Percentiles rank a stretch among this genome's conserved stretches.
phyloP scores from a whole-genome alignment of 2,888 invertebrate species.

The Herminia tarsipennalis region DNA sequence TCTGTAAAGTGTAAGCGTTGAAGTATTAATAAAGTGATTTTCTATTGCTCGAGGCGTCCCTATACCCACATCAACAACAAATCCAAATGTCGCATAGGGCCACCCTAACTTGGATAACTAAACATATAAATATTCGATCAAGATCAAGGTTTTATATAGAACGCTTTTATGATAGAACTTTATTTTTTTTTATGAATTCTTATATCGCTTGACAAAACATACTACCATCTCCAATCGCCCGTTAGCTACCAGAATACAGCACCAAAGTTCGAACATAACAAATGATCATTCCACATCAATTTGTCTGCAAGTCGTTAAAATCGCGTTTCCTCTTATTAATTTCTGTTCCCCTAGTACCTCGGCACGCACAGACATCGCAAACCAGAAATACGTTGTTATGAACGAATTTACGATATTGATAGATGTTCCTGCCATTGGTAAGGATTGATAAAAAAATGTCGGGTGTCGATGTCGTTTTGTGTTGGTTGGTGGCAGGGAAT shows the following conservation, averaged over 20 bases:
- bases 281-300: slow-evolving; percentile 78
- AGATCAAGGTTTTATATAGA: too few species aligned
- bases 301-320: slow-evolving; percentile 77
- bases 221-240: too few species aligned
- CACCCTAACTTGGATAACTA: too few species aligned
- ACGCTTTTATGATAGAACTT: not conserved
- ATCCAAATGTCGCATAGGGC: too few species aligned
- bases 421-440: slow-evolving; percentile 49
- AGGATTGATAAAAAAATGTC: slow-evolving; percentile 48
- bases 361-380: slow-evolving; percentile 58
- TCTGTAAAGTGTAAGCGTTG: too few species aligned
- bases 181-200: not conserved
- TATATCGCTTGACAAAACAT: not conserved
- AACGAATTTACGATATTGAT: slow-evolving; percentile 67
- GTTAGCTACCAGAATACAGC: slow-evolving; percentile 50
- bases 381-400: slow-evolving; percentile 66
- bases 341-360: slow-evolving; percentile 63
- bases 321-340: slow-evolving; percentile 79
- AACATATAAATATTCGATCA: too few species aligned
- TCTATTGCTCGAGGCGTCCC: too few species aligned
- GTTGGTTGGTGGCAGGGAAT: slow-evolving; percentile 3
- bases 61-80: too few species aligned
- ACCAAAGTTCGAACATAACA: slow-evolving; percentile 65
- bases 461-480: slow-evolving; percentile 26
- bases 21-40: too few species aligned